These are phyloP conservation scores for Drosophila sordidapex DNA, from an alignment of 2,888 invertebrate species.

Conservation along the genomic window DNA sequence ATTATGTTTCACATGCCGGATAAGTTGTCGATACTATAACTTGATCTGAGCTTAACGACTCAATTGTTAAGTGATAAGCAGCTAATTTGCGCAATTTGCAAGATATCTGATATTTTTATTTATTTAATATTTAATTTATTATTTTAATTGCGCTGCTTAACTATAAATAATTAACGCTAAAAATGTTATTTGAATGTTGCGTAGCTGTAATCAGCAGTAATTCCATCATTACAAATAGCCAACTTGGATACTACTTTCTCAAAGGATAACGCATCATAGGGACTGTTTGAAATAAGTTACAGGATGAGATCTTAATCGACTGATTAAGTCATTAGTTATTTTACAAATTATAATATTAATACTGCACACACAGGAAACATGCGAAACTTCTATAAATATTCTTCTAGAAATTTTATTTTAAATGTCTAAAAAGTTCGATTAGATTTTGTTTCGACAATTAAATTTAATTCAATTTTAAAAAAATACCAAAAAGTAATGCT, in stretches of 20 bases:
- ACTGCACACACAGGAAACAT: not conserved
- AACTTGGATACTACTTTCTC: not conserved
- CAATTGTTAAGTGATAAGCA: not conserved
- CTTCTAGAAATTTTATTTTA: not conserved
- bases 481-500: not conserved
- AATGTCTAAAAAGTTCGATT: not conserved
- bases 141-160: not conserved
- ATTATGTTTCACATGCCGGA: not conserved
- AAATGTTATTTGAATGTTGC: not conserved
- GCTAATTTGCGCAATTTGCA: not conserved
- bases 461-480: too few relatives aligned
- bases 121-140: not conserved
- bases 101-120: not conserved
- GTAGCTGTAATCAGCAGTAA: not conserved
- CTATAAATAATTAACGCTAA: not conserved
- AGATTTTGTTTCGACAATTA: not conserved
- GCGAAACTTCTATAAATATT: not conserved
- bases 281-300: not conserved
- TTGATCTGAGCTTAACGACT: not conserved
- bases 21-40: not conserved
- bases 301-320: not conserved
- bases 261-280: not conserved
- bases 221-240: not conserved
- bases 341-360: not conserved
- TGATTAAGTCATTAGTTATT: not conserved